Evolutionary conservation across 2,113 vertebrate species (phyloP).

Genomic region (Barbus barbus): DNA sequence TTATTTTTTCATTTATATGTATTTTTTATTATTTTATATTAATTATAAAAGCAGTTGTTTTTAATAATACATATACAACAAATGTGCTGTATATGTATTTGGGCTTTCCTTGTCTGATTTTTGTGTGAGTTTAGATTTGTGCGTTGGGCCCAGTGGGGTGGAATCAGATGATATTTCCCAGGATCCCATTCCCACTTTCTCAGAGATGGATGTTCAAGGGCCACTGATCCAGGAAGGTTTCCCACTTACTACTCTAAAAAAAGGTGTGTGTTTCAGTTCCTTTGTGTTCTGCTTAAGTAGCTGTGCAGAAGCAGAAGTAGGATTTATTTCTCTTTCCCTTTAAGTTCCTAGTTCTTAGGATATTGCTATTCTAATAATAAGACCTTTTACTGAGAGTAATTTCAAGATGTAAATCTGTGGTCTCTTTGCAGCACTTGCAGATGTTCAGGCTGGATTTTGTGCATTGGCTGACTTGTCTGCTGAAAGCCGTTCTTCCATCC

Average conservation of each 20-base stretch:
- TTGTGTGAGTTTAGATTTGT: conserved; percentile 78
- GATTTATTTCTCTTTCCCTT: neutral
- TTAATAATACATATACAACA: no score
- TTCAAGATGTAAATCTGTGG: conserved; percentile 21
- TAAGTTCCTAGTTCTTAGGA: neutral
- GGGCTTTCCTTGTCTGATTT: neutral
- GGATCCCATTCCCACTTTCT: neutral
- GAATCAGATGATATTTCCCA: conserved; percentile 63
- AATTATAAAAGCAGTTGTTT: no score
- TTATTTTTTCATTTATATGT: no score
- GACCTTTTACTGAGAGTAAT: no score
- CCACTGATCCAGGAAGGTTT: conserved; percentile 38
- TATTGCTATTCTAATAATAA: no score
- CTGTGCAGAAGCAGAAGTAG: neutral
- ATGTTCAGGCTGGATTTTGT: conserved; percentile 64
- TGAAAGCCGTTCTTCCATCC: conserved; percentile 64
- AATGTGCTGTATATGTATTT: no score
- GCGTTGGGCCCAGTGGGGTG: conserved; percentile 81
- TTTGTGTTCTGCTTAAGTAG: neutral
- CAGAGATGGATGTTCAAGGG: conserved; percentile 50
- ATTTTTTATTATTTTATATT: no score
- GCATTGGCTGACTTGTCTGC: conserved; percentile 70
- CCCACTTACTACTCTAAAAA: neutral
- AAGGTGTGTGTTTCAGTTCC: conserved; percentile 51
- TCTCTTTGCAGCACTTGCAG: conserved; percentile 55